Base-by-base conservation (phyloP, 2,888 invertebrate species). In the Hartigia nigra region DNA sequence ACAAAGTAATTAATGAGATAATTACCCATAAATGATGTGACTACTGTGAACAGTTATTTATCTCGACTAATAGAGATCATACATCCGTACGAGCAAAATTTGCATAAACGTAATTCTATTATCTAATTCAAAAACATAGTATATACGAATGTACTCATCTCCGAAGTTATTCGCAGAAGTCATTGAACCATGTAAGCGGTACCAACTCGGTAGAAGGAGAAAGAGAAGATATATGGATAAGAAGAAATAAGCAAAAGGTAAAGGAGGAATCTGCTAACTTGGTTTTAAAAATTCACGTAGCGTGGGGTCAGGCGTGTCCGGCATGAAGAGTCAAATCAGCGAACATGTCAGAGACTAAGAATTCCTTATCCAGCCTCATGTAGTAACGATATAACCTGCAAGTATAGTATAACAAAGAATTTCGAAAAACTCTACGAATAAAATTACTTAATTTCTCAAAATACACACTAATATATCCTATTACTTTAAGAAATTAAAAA, bases 271-370 rank as follows among this genome's bases (percentile, higher is more conserved):
- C 78, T 77, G 81, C 79, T 74, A 79, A 79, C 81, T 82, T 83
- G 80, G 81, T 72, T 72, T 83, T 85, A 75, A 83, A 84, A 85
- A 86, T 87, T 87, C 84, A 85, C 84, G 79, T 79, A 78, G 81
- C 83, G 82, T 81, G 82, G 82, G 85, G 84, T 86, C 85, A 87
- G 80, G 86, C 87, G 87, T 88, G 86, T 82, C 72, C 75, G 35
- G 87, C 85, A 86, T 88, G 77, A 75, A 72, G 31, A 55, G 0
- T 55, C 14, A 55, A 55, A 23, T 72, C 31, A 31, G 34, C 72
- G 12, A 72, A 31, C 31, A 12, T 4, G 31, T 12, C 72, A 31
- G 72, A 72, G 11, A 72, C 72, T 23, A 32, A 55, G 23, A 55
- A 55, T 55, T 23, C 4, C 4, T 35, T 5, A 55, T 55, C 55